phyloP scores from a whole-genome alignment of 2,113 vertebrate species.

The Vimba vimba region DNA sequence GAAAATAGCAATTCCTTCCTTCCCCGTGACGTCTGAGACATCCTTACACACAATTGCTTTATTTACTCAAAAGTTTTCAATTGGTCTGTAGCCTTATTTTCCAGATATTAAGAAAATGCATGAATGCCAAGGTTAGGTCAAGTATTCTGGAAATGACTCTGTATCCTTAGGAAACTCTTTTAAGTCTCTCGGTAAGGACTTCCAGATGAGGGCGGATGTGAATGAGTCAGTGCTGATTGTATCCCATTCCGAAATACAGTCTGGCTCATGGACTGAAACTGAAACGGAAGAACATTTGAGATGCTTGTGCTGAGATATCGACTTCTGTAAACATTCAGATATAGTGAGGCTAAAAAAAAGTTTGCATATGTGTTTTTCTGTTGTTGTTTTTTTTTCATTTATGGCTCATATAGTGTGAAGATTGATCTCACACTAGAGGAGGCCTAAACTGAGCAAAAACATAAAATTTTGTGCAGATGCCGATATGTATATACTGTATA shows the following conservation, averaged over 20 bases:
- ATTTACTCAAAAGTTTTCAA: background rate
- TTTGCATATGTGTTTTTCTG: background rate
- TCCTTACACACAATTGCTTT: background rate
- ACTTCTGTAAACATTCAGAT: background rate
- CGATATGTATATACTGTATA: no score
- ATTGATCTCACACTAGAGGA: no score
- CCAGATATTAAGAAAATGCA: background rate
- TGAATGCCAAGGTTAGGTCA: background rate
- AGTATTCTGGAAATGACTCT: background rate
- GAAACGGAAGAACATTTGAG: background rate
- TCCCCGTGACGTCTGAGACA: background rate
- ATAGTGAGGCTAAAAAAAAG: no score
- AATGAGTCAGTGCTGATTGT: conserved; percentile 28
- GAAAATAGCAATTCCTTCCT: conserved; percentile 6
- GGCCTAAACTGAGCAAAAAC: no score
- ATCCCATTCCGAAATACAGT: conserved; percentile 13
- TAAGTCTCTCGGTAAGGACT: background rate
- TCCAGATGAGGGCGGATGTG: conserved; percentile 6
- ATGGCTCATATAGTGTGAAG: background rate
- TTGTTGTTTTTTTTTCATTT: background rate
- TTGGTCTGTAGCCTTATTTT: background rate
- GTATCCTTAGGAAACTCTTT: background rate
- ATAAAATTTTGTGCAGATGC: no score
- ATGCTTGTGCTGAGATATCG: background rate
- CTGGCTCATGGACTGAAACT: background rate